A percentile compares a stretch with the other conserved stretches of the same genome.
phyloP scores from a whole-genome alignment of 2,113 vertebrate genomes.

The Anser brachyrhynchus region DNA sequence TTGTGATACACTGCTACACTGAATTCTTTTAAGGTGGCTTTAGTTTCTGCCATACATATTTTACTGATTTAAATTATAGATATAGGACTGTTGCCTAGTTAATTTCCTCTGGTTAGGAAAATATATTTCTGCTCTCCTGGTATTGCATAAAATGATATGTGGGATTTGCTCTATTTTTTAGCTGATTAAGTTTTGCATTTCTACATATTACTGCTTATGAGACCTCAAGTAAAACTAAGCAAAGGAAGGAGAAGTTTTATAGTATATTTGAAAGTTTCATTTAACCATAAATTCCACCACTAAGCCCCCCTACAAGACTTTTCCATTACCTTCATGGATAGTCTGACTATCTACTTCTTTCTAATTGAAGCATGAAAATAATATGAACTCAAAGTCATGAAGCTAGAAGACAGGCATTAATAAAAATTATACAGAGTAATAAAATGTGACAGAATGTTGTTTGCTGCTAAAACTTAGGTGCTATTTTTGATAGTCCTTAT shows the following conservation, averaged over 20 bases:
- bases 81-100: constrained; percentile 65
- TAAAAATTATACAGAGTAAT: constrained; percentile 63
- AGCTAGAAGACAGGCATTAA: constrained; percentile 66
- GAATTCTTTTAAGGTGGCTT: constrained; percentile 67
- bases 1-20: constrained; percentile 60
- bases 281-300: constrained; percentile 58
- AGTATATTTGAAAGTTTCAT: constrained; percentile 60
- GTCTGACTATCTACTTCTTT: constrained; percentile 64
- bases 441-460: constrained; percentile 75
- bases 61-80: constrained; percentile 71
- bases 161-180: constrained; percentile 62
- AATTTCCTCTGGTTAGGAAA: constrained; percentile 73
- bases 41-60: constrained; percentile 70
- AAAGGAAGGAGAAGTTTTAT: constrained; percentile 56
- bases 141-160: constrained; percentile 58
- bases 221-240: constrained; percentile 49
- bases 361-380: constrained; percentile 77
- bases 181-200: constrained; percentile 65
- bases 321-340: constrained; percentile 65
- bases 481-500: constrained; percentile 45
- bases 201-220: constrained; percentile 61
- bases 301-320: constrained; percentile 61
- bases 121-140: constrained; percentile 64
- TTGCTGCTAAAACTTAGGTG: constrained; percentile 25
- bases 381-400: constrained; percentile 71